These are phyloP conservation scores for Pristionchus exspectatus DNA, from an alignment of 2,888 invertebrate genomes.

Conservation along the genomic window DNA sequence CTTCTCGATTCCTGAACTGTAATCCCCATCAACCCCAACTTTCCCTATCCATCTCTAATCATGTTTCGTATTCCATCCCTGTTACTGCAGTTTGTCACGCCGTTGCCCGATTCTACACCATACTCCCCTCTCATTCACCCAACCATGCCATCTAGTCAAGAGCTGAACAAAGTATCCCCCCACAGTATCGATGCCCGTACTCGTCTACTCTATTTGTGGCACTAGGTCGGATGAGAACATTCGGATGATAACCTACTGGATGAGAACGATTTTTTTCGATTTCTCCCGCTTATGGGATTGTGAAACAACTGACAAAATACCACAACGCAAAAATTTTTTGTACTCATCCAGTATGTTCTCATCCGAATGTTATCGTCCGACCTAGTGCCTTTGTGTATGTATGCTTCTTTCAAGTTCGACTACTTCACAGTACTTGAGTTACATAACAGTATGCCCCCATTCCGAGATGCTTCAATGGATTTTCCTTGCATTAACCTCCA, in stretches of 20 bases:
- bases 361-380: too few species aligned
- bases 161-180: conserved; percentile 31
- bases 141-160: conserved; percentile 46
- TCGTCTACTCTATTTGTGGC: too few species aligned
- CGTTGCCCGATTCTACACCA: conserved; percentile 4
- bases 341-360: too few species aligned
- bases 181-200: background rate
- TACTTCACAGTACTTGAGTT: background rate
- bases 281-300: too few species aligned
- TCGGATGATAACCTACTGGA: too few species aligned
- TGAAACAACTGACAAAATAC: too few species aligned
- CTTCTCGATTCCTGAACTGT: conserved; percentile 39
- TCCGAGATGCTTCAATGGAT: background rate
- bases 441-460: background rate
- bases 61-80: background rate
- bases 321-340: too few species aligned
- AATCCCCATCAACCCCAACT: background rate
- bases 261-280: too few species aligned
- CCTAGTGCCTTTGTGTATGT: conserved; percentile 42
- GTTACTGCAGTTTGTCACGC: background rate
- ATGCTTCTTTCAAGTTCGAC: background rate
- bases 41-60: background rate
- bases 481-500: background rate
- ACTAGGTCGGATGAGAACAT: too few species aligned
- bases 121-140: background rate